Evolutionary conservation across 2,797 vertebrate species (phyloP).

Genomic region (Pseudomugil gertrudae): DNA sequence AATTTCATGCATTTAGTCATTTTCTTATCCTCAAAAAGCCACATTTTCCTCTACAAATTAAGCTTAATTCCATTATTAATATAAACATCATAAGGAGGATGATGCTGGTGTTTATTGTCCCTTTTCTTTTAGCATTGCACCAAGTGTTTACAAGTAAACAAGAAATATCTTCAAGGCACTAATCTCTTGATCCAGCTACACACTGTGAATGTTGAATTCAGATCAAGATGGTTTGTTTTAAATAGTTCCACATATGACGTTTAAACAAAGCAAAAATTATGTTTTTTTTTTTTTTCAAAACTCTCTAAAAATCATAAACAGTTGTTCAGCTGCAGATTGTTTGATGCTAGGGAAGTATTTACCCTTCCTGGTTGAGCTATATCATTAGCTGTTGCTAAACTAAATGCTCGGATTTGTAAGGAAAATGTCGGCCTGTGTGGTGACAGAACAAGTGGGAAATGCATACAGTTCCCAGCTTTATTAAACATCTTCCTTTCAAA

Average conservation of each 20-base stretch:
- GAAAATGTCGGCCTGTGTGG: not conserved
- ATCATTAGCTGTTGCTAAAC: not conserved
- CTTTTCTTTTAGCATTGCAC: constrained; percentile 2
- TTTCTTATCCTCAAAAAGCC: constrained; percentile 12
- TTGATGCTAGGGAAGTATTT: not conserved
- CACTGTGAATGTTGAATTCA: not conserved
- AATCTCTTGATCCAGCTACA: not conserved
- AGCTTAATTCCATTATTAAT: not conserved
- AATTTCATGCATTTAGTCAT: constrained; percentile 31
- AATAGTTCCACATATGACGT: not conserved
- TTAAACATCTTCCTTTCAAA: not conserved
- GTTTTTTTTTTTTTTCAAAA: too few relatives aligned
- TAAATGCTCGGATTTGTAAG: not conserved
- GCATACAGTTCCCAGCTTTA: not conserved
- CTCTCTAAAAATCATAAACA: too few relatives aligned
- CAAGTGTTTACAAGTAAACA: not conserved
- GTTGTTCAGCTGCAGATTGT: not conserved
- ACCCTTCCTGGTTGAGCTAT: not conserved
- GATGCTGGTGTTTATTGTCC: constrained; percentile 6
- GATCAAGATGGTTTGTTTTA: not conserved
- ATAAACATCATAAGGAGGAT: not conserved
- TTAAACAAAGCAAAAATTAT: too few relatives aligned
- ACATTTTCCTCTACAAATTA: constrained; percentile 1
- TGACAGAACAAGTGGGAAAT: not conserved
- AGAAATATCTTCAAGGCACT: not conserved